These are phyloP conservation scores for Paramuricea clavata DNA, from an alignment of 92 coral and sea anemone genomes.

Conservation along the genomic window DNA sequence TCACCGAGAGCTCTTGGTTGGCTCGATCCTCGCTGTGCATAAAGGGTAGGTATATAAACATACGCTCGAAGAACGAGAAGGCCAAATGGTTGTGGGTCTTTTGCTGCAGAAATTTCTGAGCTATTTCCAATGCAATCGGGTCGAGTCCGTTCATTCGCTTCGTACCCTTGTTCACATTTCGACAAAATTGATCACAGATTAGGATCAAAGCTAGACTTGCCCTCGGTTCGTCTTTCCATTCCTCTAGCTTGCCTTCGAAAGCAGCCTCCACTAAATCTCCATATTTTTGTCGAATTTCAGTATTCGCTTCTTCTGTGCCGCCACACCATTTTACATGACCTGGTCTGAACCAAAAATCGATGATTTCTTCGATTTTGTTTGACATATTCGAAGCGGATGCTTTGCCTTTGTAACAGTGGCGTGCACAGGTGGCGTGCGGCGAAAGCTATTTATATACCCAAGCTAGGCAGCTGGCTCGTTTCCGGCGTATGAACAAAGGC, in stretches of 20 bases:
- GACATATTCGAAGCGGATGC: constrained; percentile 23
- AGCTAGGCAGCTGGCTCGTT: no score
- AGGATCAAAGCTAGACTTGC: constrained; percentile 83
- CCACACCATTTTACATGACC: constrained; percentile 88
- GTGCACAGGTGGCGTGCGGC: no score
- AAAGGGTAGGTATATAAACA: constrained; percentile 75
- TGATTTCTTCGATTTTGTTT: constrained; percentile 32
- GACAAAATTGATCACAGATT: constrained; percentile 87
- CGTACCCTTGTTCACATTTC: constrained; percentile 80
- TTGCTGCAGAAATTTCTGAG: constrained; percentile 70
- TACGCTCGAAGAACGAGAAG: constrained; percentile 60
- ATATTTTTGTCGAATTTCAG: constrained; percentile 80
- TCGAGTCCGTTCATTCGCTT: constrained; percentile 4
- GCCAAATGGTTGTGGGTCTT: constrained; percentile 75
- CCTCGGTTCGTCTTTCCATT: constrained; percentile 86
- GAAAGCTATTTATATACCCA: no score
- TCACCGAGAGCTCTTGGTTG: constrained; percentile 66
- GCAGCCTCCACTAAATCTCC: constrained; percentile 80
- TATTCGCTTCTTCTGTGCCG: constrained; percentile 79
- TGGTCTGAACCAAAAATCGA: constrained; percentile 93
- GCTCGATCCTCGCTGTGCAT: constrained; percentile 83
- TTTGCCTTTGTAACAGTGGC: neutral
- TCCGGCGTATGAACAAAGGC: no score
- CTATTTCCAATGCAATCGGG: neutral
- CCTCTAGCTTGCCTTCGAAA: constrained; percentile 76